phyloP scores from a whole-genome alignment of 2,888 invertebrate genomes.

The Notodonta dromedarius region DNA sequence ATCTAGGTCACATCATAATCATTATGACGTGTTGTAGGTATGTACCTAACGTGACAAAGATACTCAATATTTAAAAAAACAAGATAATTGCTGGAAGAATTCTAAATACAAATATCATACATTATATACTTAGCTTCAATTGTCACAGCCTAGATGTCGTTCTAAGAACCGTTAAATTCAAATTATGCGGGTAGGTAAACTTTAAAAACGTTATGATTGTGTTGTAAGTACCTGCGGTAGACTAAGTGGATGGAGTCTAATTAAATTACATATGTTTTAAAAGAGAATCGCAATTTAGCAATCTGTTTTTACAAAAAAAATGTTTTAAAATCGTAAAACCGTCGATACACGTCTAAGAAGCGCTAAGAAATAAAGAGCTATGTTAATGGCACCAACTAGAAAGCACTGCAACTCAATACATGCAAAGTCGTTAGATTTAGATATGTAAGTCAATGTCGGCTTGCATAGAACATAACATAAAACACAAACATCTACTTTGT shows the following conservation, averaged over 20 bases:
- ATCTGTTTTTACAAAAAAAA: not conserved
- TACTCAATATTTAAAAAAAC: not conserved
- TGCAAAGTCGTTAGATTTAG: not conserved
- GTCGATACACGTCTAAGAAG: not conserved
- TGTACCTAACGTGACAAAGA: not conserved
- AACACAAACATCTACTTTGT: slow-evolving; percentile 33
- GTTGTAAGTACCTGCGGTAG: not conserved
- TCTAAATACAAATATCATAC: no score
- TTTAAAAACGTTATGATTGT: no score
- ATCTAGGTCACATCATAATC: slow-evolving; percentile 62
- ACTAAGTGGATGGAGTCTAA: not conserved
- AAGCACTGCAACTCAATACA: not conserved
- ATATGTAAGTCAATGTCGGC: slow-evolving; percentile 41
- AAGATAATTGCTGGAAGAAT: not conserved
- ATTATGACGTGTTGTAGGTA: slow-evolving; percentile 14
- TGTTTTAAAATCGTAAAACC: not conserved
- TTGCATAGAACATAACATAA: slow-evolving; percentile 34
- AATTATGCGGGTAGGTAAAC: not conserved
- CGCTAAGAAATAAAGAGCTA: not conserved
- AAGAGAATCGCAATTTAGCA: not conserved
- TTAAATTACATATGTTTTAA: not conserved
- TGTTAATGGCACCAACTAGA: not conserved
- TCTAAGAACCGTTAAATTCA: not conserved
- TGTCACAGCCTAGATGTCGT: not conserved
- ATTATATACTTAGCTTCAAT: not conserved